A percentile compares a stretch with the other conserved stretches of the same genome.
These are phyloP conservation scores for Rhopilema esculentum DNA, from an alignment of 30 jellyfish, hydroid and myxozoan genomes.

Conservation along the genomic window DNA sequence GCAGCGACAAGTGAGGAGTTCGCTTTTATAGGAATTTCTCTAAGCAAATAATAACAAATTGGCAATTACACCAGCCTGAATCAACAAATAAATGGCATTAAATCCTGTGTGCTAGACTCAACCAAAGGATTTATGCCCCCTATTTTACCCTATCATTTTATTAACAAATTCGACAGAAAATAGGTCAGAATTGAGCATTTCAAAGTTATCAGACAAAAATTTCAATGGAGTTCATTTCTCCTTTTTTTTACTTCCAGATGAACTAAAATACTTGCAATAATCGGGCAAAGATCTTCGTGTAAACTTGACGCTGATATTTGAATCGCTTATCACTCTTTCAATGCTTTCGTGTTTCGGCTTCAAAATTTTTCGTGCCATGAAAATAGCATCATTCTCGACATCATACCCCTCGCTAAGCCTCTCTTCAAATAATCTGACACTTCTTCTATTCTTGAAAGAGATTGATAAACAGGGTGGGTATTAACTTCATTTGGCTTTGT, in stretches of 20 bases:
- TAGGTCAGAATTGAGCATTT: too few species aligned
- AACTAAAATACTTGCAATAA: neutral
- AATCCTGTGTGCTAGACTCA: too few species aligned
- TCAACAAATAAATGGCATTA: too few species aligned
- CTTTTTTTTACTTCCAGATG: neutral
- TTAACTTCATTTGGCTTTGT: slow-evolving; percentile 19
- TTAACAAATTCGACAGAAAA: too few species aligned
- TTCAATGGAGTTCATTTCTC: neutral
- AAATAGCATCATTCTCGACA: slow-evolving; percentile 38
- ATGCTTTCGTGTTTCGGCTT: slow-evolving; percentile 4
- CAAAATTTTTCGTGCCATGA: slow-evolving; percentile 32
- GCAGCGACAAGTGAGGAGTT: too few species aligned
- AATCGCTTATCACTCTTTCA: slow-evolving; percentile 13
- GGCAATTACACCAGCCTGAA: too few species aligned
- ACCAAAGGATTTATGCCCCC: too few species aligned
- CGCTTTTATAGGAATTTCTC: too few species aligned
- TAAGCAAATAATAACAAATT: too few species aligned
- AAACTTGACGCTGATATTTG: slow-evolving; percentile 3
- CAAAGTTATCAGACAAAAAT: too few species aligned
- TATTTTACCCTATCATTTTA: too few species aligned
- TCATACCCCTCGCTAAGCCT: slow-evolving; percentile 40
- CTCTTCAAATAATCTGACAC: slow-evolving; percentile 5
- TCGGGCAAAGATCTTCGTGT: slow-evolving; percentile 21
- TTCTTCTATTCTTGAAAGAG: slow-evolving; percentile 15
- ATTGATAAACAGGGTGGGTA: neutral